phyloP scores from a whole-genome alignment of 1,140 invertebrate species.

The Camponotus vicinus region DNA sequence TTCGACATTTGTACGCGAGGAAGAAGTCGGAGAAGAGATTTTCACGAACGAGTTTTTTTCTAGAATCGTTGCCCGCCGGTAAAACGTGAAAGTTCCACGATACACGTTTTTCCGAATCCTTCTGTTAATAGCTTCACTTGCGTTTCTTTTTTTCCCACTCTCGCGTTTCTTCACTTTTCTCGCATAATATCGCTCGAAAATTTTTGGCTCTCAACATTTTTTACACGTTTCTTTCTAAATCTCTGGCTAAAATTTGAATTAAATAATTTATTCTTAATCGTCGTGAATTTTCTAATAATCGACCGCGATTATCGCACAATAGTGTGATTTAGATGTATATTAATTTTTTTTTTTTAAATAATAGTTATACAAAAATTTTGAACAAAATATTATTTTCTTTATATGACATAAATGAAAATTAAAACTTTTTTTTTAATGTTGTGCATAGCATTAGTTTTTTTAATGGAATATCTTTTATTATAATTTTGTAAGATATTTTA shows the following conservation, averaged over 20 bases:
- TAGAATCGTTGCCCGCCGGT: conserved; percentile 24
- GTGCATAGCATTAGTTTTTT: too few species aligned
- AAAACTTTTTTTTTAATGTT: too few species aligned
- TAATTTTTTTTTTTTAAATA: too few species aligned
- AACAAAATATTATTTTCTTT: too few species aligned
- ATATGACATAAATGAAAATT: too few species aligned
- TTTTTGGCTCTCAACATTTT: conserved; percentile 15
- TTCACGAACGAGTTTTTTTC: conserved; percentile 27
- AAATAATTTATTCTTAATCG: background rate
- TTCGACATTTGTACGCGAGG: conserved; percentile 49
- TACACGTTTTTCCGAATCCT: conserved; percentile 16
- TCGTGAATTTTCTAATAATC: background rate
- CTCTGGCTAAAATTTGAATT: background rate
- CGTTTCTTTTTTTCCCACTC: background rate
- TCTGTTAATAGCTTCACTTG: conserved; percentile 16
- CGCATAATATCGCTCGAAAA: conserved; percentile 1
- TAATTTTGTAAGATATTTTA: too few species aligned
- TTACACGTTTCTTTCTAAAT: background rate
- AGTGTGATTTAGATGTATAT: too few species aligned
- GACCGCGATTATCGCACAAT: background rate
- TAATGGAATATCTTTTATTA: too few species aligned
- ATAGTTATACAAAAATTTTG: too few species aligned
- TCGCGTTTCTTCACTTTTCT: background rate
- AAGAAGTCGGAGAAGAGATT: conserved; percentile 25
- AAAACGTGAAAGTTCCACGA: conserved; percentile 58